Conservation (phyloP, 2,797 vertebrate genomes). For the Coreius guichenoti region DNA sequence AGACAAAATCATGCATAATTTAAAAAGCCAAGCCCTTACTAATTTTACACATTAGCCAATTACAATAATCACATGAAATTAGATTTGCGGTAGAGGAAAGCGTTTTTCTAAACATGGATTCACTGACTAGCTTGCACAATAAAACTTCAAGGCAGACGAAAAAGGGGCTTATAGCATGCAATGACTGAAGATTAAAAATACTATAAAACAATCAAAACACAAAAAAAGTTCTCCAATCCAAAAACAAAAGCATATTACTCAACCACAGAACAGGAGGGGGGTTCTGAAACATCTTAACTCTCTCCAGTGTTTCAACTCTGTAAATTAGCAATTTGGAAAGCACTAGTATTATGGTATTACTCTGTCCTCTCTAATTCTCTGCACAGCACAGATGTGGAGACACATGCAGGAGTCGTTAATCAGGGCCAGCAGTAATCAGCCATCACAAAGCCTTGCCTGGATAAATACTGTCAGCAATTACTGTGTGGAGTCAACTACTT, state of each 20-base stretch:
- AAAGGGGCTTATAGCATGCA: neutral
- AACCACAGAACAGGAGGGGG: neutral
- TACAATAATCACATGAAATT: conserved; percentile 22
- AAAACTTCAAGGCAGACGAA: neutral
- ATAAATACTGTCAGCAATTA: conserved; percentile 71
- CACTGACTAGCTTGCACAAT: neutral
- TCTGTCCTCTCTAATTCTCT: conserved; percentile 77
- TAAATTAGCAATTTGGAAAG: conserved; percentile 73
- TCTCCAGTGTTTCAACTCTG: conserved; percentile 67
- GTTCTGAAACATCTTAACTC: conserved; percentile 48
- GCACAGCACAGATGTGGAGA: conserved; percentile 70
- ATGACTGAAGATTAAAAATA: neutral
- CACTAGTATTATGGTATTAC: conserved; percentile 76
- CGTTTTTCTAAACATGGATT: neutral
- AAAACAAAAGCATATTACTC: neutral
- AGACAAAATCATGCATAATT: conserved; percentile 6
- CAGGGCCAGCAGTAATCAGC: conserved; percentile 72
- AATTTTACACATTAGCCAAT: conserved; percentile 23
- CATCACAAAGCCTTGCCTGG: conserved; percentile 69
- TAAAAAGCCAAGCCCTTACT: conserved; percentile 7
- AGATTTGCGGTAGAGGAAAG: neutral
- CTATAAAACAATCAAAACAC: neutral
- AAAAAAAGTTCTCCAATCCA: neutral
- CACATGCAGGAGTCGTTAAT: conserved; percentile 68
- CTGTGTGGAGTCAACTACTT: conserved; percentile 56